Conservation (phyloP, 2,888 invertebrate species). For the Andricus curvator region DNA sequence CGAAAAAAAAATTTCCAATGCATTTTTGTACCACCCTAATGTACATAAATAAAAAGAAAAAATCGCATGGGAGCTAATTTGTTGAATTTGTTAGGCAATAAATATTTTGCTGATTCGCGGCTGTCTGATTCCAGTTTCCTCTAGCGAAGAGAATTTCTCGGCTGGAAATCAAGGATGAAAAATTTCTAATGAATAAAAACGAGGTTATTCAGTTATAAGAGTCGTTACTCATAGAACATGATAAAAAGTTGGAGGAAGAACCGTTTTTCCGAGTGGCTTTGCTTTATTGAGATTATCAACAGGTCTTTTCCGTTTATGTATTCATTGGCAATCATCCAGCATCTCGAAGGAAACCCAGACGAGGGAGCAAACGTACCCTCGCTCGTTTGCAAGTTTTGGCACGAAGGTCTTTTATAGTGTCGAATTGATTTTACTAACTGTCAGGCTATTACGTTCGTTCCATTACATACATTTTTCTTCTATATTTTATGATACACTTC, state of each 20-base stretch:
- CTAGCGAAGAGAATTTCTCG: background rate
- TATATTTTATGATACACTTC: background rate
- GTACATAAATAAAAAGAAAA: background rate
- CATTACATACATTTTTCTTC: background rate
- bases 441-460: slow-evolving; percentile 1
- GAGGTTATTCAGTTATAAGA: slow-evolving; percentile 34
- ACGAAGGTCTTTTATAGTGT: slow-evolving; percentile 50
- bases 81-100: background rate
- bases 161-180: slow-evolving; percentile 19
- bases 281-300: slow-evolving; percentile 70
- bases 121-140: background rate
- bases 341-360: slow-evolving; percentile 52
- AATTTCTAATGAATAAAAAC: slow-evolving; percentile 35
- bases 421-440: slow-evolving; percentile 40
- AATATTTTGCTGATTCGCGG: background rate
- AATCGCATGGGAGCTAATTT: background rate
- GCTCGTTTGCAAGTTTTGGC: slow-evolving; percentile 52
- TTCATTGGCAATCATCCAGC: slow-evolving; percentile 76
- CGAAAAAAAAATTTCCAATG: too few relatives aligned
- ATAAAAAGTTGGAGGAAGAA: slow-evolving; percentile 12
- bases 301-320: slow-evolving; percentile 72
- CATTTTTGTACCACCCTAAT: too few relatives aligned
- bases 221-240: slow-evolving; percentile 21
- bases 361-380: slow-evolving; percentile 52
- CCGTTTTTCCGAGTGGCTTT: slow-evolving; percentile 33